Evolutionary conservation across 2,113 vertebrate genomes (phyloP).

Genomic region (Salminus brasiliensis): DNA sequence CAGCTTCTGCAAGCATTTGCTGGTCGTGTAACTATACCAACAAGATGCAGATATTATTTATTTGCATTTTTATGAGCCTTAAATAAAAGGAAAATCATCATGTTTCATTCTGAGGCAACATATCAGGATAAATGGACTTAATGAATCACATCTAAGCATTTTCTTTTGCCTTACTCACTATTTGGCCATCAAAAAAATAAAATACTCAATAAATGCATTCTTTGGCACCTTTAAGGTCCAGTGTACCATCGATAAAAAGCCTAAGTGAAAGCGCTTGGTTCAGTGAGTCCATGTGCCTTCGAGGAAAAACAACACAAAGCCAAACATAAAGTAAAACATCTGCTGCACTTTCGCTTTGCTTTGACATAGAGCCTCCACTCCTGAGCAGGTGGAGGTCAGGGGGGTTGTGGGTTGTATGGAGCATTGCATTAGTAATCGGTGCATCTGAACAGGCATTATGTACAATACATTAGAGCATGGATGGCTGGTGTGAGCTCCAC

Average conservation of each 20-base stretch:
- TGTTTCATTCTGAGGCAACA: too few species aligned
- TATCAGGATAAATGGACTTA: too few species aligned
- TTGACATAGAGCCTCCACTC: background rate
- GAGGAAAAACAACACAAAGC: background rate
- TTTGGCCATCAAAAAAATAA: too few species aligned
- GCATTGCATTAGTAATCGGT: background rate
- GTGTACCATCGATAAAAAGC: background rate
- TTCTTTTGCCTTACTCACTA: too few species aligned
- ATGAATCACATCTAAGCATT: too few species aligned
- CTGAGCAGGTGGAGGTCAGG: background rate
- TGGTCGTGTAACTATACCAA: too few species aligned
- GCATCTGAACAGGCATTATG: conserved; percentile 4
- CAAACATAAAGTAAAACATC: background rate
- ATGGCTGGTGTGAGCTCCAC: background rate
- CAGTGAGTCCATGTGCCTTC: background rate
- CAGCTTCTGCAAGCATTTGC: too few species aligned
- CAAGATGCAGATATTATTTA: too few species aligned
- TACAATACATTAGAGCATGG: background rate
- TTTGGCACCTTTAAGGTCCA: background rate
- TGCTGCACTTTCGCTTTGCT: too few species aligned
- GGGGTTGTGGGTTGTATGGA: background rate
- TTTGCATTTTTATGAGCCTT: too few species aligned
- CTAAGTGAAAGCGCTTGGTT: background rate
- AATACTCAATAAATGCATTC: too few species aligned
- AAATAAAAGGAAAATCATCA: too few species aligned